Evolutionary conservation across 1,140 invertebrate species (phyloP).

Genomic region (Harlomillsia oculata): DNA sequence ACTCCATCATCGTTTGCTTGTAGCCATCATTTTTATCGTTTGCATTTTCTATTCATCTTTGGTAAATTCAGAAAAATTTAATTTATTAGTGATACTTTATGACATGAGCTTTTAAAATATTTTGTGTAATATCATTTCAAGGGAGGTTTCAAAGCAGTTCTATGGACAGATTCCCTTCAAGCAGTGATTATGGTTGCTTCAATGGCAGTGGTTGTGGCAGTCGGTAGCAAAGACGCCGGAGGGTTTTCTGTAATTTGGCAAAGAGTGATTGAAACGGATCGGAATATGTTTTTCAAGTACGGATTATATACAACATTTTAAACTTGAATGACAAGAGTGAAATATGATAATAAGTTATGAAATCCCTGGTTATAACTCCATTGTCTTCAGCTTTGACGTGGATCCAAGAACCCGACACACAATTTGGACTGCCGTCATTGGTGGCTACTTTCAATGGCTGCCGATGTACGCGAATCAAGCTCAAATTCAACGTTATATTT

Average conservation of each 20-base stretch:
- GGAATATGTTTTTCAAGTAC: conserved; percentile 46
- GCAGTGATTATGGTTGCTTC: conserved; percentile 58
- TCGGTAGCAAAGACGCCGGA: conserved; percentile 42
- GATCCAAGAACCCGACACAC: conserved; percentile 27
- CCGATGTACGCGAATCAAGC: conserved; percentile 29
- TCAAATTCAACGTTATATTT: conserved; percentile 27
- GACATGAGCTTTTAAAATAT: not conserved
- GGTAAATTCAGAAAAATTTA: not conserved
- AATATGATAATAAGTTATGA: no score
- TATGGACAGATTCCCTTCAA: conserved; percentile 59
- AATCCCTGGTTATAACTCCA: not conserved
- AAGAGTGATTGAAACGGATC: conserved; percentile 37
- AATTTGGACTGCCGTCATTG: conserved; percentile 23
- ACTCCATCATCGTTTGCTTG: conserved; percentile 23
- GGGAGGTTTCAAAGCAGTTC: conserved; percentile 23
- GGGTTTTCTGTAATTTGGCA: conserved; percentile 44
- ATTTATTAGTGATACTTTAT: not conserved
- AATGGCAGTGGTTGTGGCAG: conserved; percentile 44
- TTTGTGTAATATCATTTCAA: not conserved
- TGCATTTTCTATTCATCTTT: conserved; percentile 34
- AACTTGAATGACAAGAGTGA: no score
- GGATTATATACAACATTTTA: not conserved
- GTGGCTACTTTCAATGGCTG: conserved; percentile 27
- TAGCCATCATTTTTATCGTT: conserved; percentile 26
- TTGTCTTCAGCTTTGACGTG: conserved; percentile 9